Conservation (phyloP, 2,113 vertebrate species). For the Clarias batrachus region DNA sequence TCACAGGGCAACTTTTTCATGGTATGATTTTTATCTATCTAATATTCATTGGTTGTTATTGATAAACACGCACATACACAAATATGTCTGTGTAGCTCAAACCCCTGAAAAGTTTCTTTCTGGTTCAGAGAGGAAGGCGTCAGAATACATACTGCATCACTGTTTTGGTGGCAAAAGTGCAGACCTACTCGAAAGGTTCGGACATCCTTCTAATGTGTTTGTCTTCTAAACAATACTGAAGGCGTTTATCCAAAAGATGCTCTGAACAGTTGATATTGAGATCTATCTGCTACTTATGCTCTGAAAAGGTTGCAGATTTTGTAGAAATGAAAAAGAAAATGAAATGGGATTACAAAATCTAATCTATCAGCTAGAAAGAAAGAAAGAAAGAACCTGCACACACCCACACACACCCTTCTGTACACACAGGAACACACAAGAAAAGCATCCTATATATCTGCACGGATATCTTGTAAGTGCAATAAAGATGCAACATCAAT, state of each 20-base stretch:
- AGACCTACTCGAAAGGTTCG: no score
- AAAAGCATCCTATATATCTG: not conserved
- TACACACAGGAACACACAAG: not conserved
- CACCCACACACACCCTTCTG: not conserved
- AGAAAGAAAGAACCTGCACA: not conserved
- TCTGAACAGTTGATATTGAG: no score
- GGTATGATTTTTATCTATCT: not conserved
- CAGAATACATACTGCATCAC: no score
- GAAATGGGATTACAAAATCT: not conserved
- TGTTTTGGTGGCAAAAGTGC: no score
- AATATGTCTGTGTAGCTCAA: not conserved
- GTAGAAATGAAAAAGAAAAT: not conserved
- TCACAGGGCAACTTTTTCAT: conserved; percentile 18
- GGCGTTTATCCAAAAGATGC: no score
- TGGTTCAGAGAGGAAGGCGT: no score
- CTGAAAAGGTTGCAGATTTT: not conserved
- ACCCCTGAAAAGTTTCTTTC: no score
- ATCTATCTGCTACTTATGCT: no score
- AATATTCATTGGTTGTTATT: not conserved
- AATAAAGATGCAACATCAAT: conserved; percentile 14
- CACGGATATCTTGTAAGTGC: not conserved
- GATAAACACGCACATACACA: not conserved
- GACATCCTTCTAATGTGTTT: no score
- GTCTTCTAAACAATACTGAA: no score
- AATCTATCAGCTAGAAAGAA: not conserved